Percentiles rank a stretch among this genome's conserved stretches.
Conservation (phyloP, 2,797 vertebrate species). For the Sylvia borin region DNA sequence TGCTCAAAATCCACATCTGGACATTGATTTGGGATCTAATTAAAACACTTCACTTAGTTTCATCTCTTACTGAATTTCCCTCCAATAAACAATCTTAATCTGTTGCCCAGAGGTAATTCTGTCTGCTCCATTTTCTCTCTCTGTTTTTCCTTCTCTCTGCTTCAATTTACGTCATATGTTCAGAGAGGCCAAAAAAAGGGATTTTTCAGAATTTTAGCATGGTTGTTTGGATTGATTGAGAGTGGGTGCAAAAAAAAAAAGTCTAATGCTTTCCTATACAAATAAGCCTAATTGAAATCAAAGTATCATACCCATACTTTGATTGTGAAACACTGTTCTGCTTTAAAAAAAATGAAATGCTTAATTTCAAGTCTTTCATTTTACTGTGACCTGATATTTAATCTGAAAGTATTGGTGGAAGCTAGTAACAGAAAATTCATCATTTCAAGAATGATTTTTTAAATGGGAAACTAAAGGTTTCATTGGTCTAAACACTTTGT, state of each 20-base stretch:
- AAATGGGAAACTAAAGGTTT: neutral
- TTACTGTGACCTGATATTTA: neutral
- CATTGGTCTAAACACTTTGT: neutral
- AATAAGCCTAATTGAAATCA: neutral
- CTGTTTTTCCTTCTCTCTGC: neutral
- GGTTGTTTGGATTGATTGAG: neutral
- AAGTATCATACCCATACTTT: neutral
- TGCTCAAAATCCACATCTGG: neutral
- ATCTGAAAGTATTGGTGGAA: neutral
- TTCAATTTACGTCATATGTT: neutral
- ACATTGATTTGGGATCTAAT: conserved; percentile 3
- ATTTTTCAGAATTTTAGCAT: neutral
- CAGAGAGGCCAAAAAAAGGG: neutral
- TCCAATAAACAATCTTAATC: conserved; percentile 7
- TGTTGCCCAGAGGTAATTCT: conserved; percentile 9
- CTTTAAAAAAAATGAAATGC: neutral
- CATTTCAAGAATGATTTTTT: neutral
- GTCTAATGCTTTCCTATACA: neutral
- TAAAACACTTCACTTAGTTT: conserved; percentile 16
- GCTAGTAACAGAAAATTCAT: neutral
- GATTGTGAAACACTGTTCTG: neutral
- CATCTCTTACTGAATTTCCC: neutral
- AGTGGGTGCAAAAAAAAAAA: neutral
- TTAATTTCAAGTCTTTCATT: neutral
- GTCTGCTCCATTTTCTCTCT: neutral